Evolutionary conservation across 1,140 invertebrate species (phyloP), one percentile per base, ranked within the genome.

Genomic region (Cydia fagiglandana): DNA sequence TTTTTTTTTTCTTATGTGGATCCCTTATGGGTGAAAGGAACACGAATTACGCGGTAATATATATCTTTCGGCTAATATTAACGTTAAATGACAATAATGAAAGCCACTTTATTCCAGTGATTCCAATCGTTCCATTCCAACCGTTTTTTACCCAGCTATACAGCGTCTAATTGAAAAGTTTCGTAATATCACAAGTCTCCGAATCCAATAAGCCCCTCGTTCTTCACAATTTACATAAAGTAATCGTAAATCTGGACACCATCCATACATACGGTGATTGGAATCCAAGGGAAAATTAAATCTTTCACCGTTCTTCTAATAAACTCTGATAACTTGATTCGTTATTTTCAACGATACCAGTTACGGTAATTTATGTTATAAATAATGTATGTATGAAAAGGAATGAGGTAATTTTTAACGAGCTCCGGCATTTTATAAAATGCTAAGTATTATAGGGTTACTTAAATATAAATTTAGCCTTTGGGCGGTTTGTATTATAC

Each of bases 171-270:
- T 38, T 20, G 41, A 1, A 70, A 70, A 70, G 30, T 38, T 70
- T 70, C 30, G 30, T 38, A 38, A 70, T 70, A 38, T 28, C 15
- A 68, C 64, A 68, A 68, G 64, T 38, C 28, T 34, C 64, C 1
- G 30, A 68, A 68, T 66, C 28, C 38, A 66, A 41, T 70, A 70
- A 10, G 34, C 13, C 30, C 34, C 34, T 10, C 64, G 64, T 34
- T 41, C 38, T 70, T 38, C 30, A 38, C 15, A 12, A 70, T 70
- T 70, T 70, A 45, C 66, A 70, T 70, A 45, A 70, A 70, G 17
- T 41, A n/a, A 70, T 70, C 66, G 66, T 70, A 70, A 70, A 41
- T 70, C 66, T 38, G 66, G 17, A 38, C 66, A 41, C 38, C 15
- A 15, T 30, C n/a, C 12, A 47, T 47, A 47, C 45, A 61, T 34